Percentiles rank a stretch among this genome's conserved stretches.
phyloP scores from a whole-genome alignment of 2,113 vertebrate genomes.

The Saguinus midas region DNA sequence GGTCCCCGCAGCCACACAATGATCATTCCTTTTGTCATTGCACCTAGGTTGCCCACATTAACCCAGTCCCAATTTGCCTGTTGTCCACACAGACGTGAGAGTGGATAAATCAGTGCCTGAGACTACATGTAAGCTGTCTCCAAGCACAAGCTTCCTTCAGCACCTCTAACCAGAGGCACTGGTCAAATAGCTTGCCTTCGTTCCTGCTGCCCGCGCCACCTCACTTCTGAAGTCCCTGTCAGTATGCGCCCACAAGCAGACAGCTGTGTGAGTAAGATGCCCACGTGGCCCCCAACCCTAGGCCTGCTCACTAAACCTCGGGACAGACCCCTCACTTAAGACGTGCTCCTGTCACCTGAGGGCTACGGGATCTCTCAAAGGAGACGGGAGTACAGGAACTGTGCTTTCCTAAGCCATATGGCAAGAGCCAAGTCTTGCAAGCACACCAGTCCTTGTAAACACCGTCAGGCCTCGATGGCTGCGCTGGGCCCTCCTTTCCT shows the following conservation, averaged over 20 bases:
- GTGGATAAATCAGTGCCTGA: background rate
- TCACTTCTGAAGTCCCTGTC: background rate
- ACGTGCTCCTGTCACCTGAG: background rate
- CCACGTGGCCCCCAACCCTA: background rate
- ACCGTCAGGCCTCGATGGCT: background rate
- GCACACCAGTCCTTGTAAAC: background rate
- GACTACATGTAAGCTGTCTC: background rate
- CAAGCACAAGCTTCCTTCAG: background rate
- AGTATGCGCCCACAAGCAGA: background rate
- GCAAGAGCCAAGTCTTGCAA: background rate
- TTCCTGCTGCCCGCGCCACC: accelerated
- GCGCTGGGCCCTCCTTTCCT: background rate
- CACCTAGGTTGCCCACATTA: background rate
- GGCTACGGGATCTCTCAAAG: background rate
- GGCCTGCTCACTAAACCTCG: background rate
- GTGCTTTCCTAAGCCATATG: background rate
- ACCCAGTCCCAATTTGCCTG: too few relatives aligned
- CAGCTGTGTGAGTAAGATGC: accelerated
- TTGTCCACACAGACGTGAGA: background rate
- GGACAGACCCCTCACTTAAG: background rate
- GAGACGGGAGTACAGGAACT: background rate
- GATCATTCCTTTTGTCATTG: accelerated
- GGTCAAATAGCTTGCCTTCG: too few relatives aligned
- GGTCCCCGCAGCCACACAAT: background rate
- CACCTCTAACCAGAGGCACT: background rate